Conservation (phyloP, 2,888 invertebrate species). For the Cephonodes hylas region DNA sequence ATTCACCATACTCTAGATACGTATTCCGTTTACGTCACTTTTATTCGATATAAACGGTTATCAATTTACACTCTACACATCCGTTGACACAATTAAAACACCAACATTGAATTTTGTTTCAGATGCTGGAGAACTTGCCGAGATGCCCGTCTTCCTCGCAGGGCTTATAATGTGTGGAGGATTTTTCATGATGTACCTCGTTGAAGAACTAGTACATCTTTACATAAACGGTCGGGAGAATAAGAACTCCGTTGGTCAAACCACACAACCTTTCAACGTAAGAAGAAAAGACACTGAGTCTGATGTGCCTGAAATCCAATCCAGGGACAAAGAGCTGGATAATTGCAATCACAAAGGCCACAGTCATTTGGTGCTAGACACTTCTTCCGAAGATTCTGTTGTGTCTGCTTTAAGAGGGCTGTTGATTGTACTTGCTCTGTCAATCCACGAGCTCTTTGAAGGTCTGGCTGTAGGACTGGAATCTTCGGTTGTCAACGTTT, state of each 20-base stretch:
- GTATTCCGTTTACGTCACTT: background rate
- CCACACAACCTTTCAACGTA: conserved; percentile 61
- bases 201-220: conserved; percentile 88
- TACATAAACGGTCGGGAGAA: conserved; percentile 82
- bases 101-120: conserved; percentile 28
- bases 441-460: conserved; percentile 92
- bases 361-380: conserved; percentile 48
- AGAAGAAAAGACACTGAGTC: conserved; percentile 58
- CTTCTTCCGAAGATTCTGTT: conserved; percentile 56
- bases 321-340: conserved; percentile 36
- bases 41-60: background rate
- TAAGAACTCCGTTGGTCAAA: conserved; percentile 49
- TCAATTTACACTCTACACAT: background rate
- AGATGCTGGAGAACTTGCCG: conserved; percentile 71
- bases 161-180: conserved; percentile 88
- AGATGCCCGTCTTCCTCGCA: conserved; percentile 83
- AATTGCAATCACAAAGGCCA: conserved; percentile 44
- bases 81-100: background rate
- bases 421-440: conserved; percentile 87
- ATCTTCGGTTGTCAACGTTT: conserved; percentile 75
- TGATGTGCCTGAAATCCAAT: background rate
- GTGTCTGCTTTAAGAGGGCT: conserved; percentile 84
- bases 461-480: conserved; percentile 91
- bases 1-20: background rate
- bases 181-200: conserved; percentile 88